These are phyloP conservation scores for Corticium candelabrum DNA, from an alignment of 37 sponge, comb jelly and placozoan genomes.

Conservation along the genomic window DNA sequence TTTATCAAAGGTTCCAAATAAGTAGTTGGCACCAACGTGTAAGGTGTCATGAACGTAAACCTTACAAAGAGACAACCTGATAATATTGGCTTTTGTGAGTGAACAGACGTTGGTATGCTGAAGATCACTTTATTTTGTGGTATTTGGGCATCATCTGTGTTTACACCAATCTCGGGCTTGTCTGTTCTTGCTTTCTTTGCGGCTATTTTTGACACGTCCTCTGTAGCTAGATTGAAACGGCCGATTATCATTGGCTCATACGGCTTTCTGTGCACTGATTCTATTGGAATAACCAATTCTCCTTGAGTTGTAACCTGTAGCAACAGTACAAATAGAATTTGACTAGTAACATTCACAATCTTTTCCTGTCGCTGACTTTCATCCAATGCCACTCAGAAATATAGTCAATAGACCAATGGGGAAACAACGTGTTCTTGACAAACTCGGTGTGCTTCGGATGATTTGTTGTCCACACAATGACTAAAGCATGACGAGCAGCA, in stretches of 20 bases:
- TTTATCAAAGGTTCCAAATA: too few species aligned
- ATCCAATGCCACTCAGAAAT: constrained; percentile 67
- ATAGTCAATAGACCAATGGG: constrained; percentile 30
- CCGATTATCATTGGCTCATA: constrained; percentile 58
- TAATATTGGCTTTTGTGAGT: constrained; percentile 59
- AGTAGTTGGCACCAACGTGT: too few species aligned
- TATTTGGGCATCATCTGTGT: too few species aligned
- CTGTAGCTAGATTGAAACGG: not conserved
- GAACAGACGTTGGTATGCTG: constrained; percentile 37
- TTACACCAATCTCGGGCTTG: not conserved
- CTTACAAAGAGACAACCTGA: too few species aligned
- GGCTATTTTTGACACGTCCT: not conserved
- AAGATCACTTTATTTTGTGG: constrained; percentile 11
- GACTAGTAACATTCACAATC: not conserved
- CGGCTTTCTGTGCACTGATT: constrained; percentile 66
- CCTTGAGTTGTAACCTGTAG: constrained; percentile 48
- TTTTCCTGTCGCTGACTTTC: constrained; percentile 20
- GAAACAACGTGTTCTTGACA: constrained; percentile 31
- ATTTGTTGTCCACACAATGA: constrained; percentile 69
- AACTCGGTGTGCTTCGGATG: constrained; percentile 19
- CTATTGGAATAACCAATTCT: constrained; percentile 44
- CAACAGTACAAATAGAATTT: not conserved
- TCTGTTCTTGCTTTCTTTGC: not conserved
- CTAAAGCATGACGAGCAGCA: constrained; percentile 19
- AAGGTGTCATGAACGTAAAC: too few species aligned